phyloP scores from a whole-genome alignment of 1,140 invertebrate genomes.

The Saxidomus purpurata region DNA sequence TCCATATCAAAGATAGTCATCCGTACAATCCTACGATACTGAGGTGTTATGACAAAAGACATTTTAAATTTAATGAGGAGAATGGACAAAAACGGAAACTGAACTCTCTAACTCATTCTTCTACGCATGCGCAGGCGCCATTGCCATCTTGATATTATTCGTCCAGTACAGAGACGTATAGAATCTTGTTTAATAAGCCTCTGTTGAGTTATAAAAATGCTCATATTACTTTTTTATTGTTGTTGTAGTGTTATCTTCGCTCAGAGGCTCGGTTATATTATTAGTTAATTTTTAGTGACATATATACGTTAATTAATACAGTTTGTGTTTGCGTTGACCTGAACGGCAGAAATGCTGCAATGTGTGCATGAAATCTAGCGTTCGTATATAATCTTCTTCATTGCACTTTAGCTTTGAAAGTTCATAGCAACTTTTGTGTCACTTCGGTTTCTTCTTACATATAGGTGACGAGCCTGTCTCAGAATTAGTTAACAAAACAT shows the following conservation, averaged over 20 bases:
- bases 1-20: conserved; percentile 98
- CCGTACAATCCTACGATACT: conserved; percentile 97
- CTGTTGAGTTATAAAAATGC: not conserved
- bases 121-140: not conserved
- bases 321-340: no score
- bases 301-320: no score
- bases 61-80: conserved; percentile 94
- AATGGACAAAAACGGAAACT: not conserved
- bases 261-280: not conserved
- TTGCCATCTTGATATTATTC: not conserved
- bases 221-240: not conserved
- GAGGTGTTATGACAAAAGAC: conserved; percentile 99
- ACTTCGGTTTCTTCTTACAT: no score
- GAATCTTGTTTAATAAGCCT: not conserved
- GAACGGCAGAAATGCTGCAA: no score
- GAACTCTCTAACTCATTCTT: not conserved
- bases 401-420: no score
- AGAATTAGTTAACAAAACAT: no score
- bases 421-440: no score
- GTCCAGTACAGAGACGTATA: not conserved
- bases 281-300: not conserved
- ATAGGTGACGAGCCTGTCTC: no score
- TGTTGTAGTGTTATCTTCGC: not conserved
- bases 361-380: no score
- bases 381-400: no score